A percentile compares a stretch with the other conserved stretches of the same genome.
Evolutionary conservation across 2,888 invertebrate genomes (phyloP).

Genomic region (Diarsia brunnea): DNA sequence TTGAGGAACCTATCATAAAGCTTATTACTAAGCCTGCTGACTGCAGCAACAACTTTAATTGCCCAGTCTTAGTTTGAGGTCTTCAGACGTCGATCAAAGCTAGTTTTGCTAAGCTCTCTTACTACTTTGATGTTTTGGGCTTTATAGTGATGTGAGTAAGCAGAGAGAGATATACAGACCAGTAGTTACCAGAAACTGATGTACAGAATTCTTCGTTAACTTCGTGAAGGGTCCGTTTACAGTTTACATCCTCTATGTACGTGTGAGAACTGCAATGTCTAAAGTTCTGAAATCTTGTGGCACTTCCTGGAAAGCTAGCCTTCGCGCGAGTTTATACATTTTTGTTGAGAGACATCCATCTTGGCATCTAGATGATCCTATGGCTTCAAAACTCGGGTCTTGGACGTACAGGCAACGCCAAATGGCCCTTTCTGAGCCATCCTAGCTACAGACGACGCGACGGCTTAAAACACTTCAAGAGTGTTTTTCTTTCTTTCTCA

Average conservation of each 20-base stretch:
- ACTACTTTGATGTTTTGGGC: conserved; percentile 1
- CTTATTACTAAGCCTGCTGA: not conserved
- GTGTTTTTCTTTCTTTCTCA: not conserved
- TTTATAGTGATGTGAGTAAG: not conserved
- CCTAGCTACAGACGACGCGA: not conserved
- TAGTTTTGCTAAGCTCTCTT: conserved; percentile 12
- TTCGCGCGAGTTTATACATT: not conserved
- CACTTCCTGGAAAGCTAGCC: not conserved
- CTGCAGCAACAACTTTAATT: conserved; percentile 12
- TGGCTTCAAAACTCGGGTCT: not conserved
- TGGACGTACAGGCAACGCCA: too few species aligned
- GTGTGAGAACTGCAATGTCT: not conserved
- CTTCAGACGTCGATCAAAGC: conserved; percentile 5
- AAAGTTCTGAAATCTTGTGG: not conserved
- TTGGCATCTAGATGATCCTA: not conserved
- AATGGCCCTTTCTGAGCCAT: not conserved
- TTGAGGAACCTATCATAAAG: not conserved
- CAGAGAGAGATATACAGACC: not conserved
- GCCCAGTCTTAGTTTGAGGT: conserved; percentile 10
- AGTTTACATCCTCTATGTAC: not conserved
- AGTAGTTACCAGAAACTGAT: conserved; percentile 2
- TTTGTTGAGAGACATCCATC: not conserved
- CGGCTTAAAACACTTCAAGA: not conserved
- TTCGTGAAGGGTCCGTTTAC: not conserved
- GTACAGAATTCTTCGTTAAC: not conserved